Conservation (phyloP, 2,797 vertebrate species). For the Zalophus californianus region DNA sequence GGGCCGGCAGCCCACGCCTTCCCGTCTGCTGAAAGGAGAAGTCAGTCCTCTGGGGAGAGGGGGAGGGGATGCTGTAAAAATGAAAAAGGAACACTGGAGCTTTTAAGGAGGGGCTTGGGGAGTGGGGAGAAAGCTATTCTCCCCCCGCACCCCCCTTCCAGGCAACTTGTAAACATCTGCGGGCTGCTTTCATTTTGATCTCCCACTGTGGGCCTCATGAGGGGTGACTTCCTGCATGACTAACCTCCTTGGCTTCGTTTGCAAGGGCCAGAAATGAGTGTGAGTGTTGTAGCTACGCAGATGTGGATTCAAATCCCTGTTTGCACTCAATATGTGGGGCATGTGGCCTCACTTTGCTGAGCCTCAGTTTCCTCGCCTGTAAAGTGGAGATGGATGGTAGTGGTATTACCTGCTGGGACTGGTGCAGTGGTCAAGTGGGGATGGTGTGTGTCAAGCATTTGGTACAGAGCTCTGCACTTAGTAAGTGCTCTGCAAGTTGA, state of each 20-base stretch:
- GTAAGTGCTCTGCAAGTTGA: neutral
- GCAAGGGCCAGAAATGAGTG: constrained; percentile 78
- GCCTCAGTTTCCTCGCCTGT: neutral
- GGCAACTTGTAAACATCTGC: constrained; percentile 51
- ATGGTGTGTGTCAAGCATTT: neutral
- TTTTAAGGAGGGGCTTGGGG: neutral
- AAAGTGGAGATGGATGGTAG: neutral
- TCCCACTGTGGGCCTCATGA: neutral
- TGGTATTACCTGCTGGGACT: neutral
- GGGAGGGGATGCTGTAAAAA: neutral
- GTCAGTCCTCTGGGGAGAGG: constrained; percentile 28
- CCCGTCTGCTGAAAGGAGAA: constrained; percentile 19
- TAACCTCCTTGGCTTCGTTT: constrained; percentile 41
- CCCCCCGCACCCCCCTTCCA: neutral
- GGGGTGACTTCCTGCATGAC: constrained; percentile 70
- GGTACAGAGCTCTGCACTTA: neutral
- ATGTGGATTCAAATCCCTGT: neutral
- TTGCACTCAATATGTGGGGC: neutral
- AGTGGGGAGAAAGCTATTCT: neutral
- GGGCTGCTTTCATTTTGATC: constrained; percentile 46
- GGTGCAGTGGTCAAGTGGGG: neutral
- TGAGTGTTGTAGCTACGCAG: constrained; percentile 27
- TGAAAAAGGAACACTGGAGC: constrained; percentile 31
- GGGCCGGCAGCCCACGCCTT: neutral
- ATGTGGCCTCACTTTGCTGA: neutral